Evolutionary conservation across 2,888 invertebrate genomes (phyloP), one percentile per base, ranked within the genome.

Genomic region (Dryobota labecula): DNA sequence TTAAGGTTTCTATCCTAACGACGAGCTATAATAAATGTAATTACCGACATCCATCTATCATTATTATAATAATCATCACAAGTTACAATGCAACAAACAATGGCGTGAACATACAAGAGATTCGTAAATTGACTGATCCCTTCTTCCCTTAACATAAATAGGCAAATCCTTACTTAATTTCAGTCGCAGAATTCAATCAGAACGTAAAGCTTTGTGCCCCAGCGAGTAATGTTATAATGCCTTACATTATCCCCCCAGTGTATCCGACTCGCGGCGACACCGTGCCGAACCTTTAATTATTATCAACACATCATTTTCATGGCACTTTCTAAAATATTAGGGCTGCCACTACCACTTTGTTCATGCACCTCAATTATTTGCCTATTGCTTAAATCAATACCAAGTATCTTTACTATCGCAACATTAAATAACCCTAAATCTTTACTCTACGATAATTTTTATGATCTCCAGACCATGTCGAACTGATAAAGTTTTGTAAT

Each of bases 101-200:
- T 91, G 90, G 92, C 92, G 90, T 80, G 89, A 92, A 92, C 90
- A 90, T 89, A 90, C 90, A 90, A 88, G 87, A 87, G 89, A 88
- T 89, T 91, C 91, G 90, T 90, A 93, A 94, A 94, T 93, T 92
- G 93, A 92, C 94, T 94, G 94, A 95, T 94, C 94, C 94, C 89
- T 92, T 88, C 90, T 91, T 90, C 92, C 94, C 93, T 92, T 90
- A 92, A 92, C 94, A 93, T 92, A 95, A 95, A 95, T 96, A 95
- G 90, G 88, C 92, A 95, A 95, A 96, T 96, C 96, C 96, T 95
- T 95, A 95, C 95, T 95, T 95, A 95, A 95, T 96, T 95, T 96
- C 95, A 95, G 93, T 94, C 91, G 90, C 93, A 94, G 95, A 95
- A 96, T 95, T 95, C 96, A 95, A 96, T 95, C 96, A 95, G 92